Conservation (phyloP, 2,888 invertebrate species). For the Rhagium mordax region DNA sequence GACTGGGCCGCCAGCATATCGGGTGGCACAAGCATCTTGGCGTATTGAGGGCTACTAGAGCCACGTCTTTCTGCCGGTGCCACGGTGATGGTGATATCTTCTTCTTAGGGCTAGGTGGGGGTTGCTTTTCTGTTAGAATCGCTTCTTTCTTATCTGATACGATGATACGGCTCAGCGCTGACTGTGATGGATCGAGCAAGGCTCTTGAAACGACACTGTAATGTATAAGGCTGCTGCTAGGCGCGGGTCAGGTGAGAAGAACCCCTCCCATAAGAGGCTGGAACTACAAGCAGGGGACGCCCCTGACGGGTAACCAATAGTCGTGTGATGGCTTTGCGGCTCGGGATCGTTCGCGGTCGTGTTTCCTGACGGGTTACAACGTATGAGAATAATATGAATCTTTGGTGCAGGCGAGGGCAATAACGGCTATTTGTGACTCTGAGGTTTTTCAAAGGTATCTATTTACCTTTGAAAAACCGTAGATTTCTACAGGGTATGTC, state of each 20-base stretch:
- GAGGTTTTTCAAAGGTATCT: not conserved
- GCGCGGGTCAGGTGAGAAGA: conserved; percentile 59
- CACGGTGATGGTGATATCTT: conserved; percentile 55
- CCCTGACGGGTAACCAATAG: conserved; percentile 57
- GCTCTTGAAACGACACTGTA: conserved; percentile 63
- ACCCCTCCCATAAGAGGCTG: conserved; percentile 60
- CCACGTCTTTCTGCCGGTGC: conserved; percentile 60
- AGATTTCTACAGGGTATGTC: not conserved
- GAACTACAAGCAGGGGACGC: conserved; percentile 55
- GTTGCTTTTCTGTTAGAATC: conserved; percentile 42
- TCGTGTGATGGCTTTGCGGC: conserved; percentile 39
- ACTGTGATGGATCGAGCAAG: conserved; percentile 63
- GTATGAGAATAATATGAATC: conserved; percentile 14
- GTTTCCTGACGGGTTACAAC: conserved; percentile 41
- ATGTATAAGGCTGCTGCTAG: conserved; percentile 40
- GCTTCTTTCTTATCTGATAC: conserved; percentile 36
- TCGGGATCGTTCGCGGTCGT: conserved; percentile 38
- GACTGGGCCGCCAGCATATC: conserved; percentile 96
- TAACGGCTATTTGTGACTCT: not conserved
- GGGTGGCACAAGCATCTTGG: conserved; percentile 89
- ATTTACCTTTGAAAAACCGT: too few relatives aligned
- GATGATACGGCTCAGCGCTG: conserved; percentile 34
- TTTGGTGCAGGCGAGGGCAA: conserved; percentile 10
- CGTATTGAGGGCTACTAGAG: conserved; percentile 61
- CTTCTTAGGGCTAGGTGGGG: conserved; percentile 40